Evolutionary conservation across 2,113 vertebrate species (phyloP).

Genomic region (Tenrec ecaudatus): DNA sequence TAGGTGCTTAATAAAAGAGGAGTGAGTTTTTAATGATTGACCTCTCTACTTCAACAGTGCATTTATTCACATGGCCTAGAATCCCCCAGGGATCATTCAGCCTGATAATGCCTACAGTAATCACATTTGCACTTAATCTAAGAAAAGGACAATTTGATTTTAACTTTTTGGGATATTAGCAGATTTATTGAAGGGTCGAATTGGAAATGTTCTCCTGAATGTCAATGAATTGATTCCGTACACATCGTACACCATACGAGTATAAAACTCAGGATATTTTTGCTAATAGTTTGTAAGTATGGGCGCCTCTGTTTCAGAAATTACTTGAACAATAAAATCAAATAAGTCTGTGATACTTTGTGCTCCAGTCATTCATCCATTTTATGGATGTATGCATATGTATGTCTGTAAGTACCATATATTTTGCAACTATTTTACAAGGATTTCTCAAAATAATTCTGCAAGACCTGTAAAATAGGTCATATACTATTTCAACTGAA

Average conservation of each 20-base stretch:
- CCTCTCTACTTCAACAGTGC: not conserved
- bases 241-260: conserved; percentile 13
- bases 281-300: conserved; percentile 8
- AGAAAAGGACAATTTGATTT: conserved; percentile 64
- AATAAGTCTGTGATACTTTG: not conserved
- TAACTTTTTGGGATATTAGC: conserved; percentile 58
- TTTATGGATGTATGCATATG: not conserved
- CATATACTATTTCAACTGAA: conserved; percentile 62
- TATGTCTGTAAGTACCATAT: not conserved
- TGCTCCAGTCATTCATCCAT: not conserved
- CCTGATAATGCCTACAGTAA: conserved; percentile 48
- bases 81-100: not conserved
- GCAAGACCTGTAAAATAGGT: conserved; percentile 70
- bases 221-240: conserved; percentile 54
- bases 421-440: conserved; percentile 45
- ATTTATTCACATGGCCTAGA: conserved; percentile 14
- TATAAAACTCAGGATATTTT: conserved; percentile 67
- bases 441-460: conserved; percentile 51
- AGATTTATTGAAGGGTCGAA: conserved; percentile 72
- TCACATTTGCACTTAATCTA: conserved; percentile 50
- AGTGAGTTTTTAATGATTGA: not conserved
- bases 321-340: not conserved
- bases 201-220: conserved; percentile 59
- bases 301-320: not conserved
- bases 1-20: not conserved